Evolutionary conservation across 2,797 vertebrate species (phyloP), one percentile per base, ranked within the genome.

Genomic region (Philypnodon macrostomus): DNA sequence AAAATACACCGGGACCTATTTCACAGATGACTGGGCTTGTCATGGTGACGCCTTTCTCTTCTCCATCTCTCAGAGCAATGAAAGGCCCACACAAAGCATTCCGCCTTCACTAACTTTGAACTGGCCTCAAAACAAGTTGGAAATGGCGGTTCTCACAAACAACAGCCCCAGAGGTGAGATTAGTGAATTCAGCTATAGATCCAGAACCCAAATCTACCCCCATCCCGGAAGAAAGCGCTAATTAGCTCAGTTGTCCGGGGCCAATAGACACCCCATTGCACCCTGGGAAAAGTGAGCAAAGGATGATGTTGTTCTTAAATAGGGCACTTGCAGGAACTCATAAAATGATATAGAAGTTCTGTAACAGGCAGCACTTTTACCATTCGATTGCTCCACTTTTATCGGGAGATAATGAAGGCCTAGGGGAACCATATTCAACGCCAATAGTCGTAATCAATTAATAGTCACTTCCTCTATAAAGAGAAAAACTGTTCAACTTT

Each of bases 21-120:
- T 89, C 80, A 84, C 90, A 87, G 86, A 90, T 92, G 90, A 90
- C 77, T 90, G 90, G 77, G 71, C 80, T 85, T 2, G 81, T 91
- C 87, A 89, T 89, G 83, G 77, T 30, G 83, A 86, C 67, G 75
- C 71, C 85, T 87, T 88, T 90, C 85, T 84, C 64, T 77, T 74
- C 50, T 88, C 85, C 64, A 72, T 71, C 79, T 51, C 68, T 79
- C 81, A 82, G 63, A 48, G 64, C 70, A 57, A 74, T 75, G 67
- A 85, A 45, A 58, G 79, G 79, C 59, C n/a, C 61, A 61, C 75
- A 89, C 85, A 91, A 89, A 87, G 84, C 54, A 31, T 80, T 77
- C 26, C 75, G 67, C 57, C 50, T 68, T 77, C 84, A 64, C 64
- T 70, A 61, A 81, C 88, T 88, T 88, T 90, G 85, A 88, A 89